Evolutionary conservation across 2,797 vertebrate genomes (phyloP).

Genomic region (Telmatherina bonti): DNA sequence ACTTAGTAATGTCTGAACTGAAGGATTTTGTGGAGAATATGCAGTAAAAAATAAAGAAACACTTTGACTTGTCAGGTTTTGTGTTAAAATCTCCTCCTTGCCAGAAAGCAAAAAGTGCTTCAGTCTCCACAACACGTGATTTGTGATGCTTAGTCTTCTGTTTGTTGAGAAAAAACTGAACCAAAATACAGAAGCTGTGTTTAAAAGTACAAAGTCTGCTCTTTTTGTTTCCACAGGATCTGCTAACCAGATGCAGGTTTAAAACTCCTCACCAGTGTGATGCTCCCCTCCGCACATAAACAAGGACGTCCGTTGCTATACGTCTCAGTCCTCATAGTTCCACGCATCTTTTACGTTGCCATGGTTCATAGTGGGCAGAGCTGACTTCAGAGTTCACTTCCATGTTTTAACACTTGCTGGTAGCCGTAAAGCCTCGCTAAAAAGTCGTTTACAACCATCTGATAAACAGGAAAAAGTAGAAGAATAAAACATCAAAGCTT

Average conservation of each 20-base stretch:
- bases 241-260: neutral
- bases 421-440: too few relatives aligned
- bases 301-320: too few relatives aligned
- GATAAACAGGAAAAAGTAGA: too few relatives aligned
- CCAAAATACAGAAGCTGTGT: neutral
- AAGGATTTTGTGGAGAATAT: conserved; percentile 7
- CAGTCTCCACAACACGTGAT: neutral
- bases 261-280: neutral
- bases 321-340: too few relatives aligned
- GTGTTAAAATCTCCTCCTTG: neutral
- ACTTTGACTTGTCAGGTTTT: neutral
- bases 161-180: neutral
- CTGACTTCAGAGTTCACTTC: too few relatives aligned
- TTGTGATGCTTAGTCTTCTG: neutral
- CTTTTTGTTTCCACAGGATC: too few relatives aligned
- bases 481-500: too few relatives aligned
- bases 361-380: too few relatives aligned
- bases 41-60: neutral
- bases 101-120: neutral
- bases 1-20: neutral
- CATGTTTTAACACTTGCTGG: too few relatives aligned
- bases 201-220: neutral
- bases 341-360: too few relatives aligned
- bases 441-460: too few relatives aligned
- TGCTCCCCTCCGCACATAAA: too few relatives aligned